A percentile compares a stretch with the other conserved stretches of the same genome.
Evolutionary conservation across 2,797 vertebrate species (phyloP).

Genomic region (Hyperoplus immaculatus): DNA sequence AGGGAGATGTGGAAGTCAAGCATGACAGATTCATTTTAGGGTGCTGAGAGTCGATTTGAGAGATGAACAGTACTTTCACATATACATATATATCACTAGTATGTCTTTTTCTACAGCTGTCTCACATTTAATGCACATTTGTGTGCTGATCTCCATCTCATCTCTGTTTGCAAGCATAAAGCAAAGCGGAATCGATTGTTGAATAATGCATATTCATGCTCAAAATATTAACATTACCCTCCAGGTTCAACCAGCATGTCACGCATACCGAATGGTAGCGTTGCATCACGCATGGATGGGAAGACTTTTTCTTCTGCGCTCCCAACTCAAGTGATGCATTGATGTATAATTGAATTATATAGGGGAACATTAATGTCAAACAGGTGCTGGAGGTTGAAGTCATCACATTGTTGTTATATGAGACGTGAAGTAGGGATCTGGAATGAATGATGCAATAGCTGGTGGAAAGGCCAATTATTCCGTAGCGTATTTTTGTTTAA

Average conservation of each 20-base stretch:
- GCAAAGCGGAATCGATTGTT: conserved; percentile 34
- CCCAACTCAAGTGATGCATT: conserved; percentile 52
- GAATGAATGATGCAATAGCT: conserved; percentile 46
- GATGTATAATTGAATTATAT: conserved; percentile 64
- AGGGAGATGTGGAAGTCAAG: conserved; percentile 39
- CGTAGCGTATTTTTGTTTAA: conserved; percentile 12
- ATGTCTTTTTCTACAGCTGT: neutral
- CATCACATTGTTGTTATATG: conserved; percentile 45
- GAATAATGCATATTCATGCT: conserved; percentile 48
- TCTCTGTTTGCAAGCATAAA: conserved; percentile 34
- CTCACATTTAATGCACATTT: conserved; percentile 21
- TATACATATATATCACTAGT: conserved; percentile 3
- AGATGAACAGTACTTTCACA: neutral
- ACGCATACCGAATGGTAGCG: conserved; percentile 31
- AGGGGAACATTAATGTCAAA: conserved; percentile 41
- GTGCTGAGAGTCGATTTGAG: conserved; percentile 30
- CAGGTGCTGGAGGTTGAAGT: conserved; percentile 53
- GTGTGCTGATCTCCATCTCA: conserved; percentile 26
- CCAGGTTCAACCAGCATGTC: conserved; percentile 27
- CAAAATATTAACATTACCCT: conserved; percentile 48
- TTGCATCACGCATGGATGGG: conserved; percentile 50
- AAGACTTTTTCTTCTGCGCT: conserved; percentile 44
- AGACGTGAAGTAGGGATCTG: conserved; percentile 29
- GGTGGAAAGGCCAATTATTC: conserved; percentile 20
- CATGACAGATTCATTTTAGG: conserved; percentile 37